Base-by-base conservation (phyloP, 2,888 invertebrate genomes). In the Mayetiola destructor region DNA sequence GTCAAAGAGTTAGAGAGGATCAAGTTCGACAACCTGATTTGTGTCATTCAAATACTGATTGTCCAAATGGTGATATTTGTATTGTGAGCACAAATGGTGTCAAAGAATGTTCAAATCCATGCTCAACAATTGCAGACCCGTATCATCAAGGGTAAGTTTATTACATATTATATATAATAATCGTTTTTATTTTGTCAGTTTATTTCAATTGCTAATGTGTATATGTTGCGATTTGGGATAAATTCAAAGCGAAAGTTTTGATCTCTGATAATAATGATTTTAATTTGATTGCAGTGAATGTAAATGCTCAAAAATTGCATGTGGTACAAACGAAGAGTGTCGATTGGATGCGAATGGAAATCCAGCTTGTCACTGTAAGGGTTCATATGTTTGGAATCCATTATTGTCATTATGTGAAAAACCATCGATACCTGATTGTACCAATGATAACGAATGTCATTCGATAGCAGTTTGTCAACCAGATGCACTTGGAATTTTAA, bases 381-480 rank as follows among this genome's bases (percentile, higher is more conserved):
- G 81, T 29, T 81, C 83, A 39, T 89, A 80, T 69, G 77, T 84
- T 30, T 89, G 90, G 86, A 90, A 91, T 71, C 88, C 91, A 5
- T 79, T 88, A 9, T 78, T 76, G 40, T 90, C 89, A 0, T 69
- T 75, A 2, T 92, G 92, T 68, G 89, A 91, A 70, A 88, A 88
- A 72, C 91, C 91, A 1, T 84, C 88, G 0, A 80, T 90, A 55
- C 89, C 91, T 1, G 87, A 88, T 66, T 92, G 92, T 65, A 73
- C 77, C 59, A 71, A 67, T 8, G 81, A 91, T 64, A 65, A 73
- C 1, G 85, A 90, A 64, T 92, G 91, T 63, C 77, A 80, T 29
- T 74, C 78, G 14, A 75, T 75, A 53, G 81, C 81, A 56, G 81
- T 85, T 1, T 92, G 91, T 67, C 79, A 81, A 64, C 84, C 84